Evolutionary conservation across 2,888 invertebrate species (phyloP).

Genomic region (Callosobruchus maculatus): DNA sequence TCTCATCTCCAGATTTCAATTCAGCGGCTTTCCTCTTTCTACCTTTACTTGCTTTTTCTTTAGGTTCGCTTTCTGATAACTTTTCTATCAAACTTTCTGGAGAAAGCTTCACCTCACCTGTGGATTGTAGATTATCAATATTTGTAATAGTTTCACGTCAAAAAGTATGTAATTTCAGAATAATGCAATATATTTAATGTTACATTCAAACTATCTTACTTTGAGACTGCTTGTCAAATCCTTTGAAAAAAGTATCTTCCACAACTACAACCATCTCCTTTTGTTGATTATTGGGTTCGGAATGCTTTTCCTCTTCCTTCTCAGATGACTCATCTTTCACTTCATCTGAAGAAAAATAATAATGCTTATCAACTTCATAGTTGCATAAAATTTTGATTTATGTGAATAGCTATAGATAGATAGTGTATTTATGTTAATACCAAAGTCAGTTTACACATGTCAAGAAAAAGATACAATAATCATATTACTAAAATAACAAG

Average conservation of each 20-base stretch:
- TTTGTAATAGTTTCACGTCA: background rate
- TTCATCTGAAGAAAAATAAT: background rate
- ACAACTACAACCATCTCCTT: background rate
- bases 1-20: conserved; percentile 13
- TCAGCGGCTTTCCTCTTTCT: conserved; percentile 19
- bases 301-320: background rate
- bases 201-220: background rate
- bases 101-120: background rate
- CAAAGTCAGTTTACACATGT: too few species aligned
- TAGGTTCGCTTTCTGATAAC: background rate
- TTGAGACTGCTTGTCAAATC: background rate
- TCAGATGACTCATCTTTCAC: background rate
- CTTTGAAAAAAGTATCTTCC: background rate
- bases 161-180: too few species aligned
- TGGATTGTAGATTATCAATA: background rate
- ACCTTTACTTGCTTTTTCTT: conserved; percentile 1
- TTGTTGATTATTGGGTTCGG: background rate
- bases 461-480: too few species aligned
- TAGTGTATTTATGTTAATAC: too few species aligned
- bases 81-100: background rate
- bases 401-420: too few species aligned
- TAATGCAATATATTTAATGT: too few species aligned
- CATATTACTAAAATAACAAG: too few species aligned
- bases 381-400: too few species aligned
- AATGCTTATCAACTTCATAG: too few species aligned